phyloP scores from a whole-genome alignment of 2,888 invertebrate species.

The Caenorhabditis plicata region DNA sequence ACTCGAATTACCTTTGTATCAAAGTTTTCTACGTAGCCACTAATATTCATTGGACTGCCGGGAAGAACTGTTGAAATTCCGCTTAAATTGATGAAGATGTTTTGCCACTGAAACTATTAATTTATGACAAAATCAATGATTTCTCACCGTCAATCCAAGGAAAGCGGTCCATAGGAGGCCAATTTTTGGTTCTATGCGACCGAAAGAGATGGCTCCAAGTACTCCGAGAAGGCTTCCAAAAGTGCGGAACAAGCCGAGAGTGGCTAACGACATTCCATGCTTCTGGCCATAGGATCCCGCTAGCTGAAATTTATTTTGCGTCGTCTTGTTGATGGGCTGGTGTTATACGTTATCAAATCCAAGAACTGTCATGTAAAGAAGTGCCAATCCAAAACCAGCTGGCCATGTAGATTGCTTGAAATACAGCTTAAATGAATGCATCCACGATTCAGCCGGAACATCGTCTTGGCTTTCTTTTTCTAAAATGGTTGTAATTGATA shows the following conservation, averaged over 20 bases:
- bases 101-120: slow-evolving; percentile 47
- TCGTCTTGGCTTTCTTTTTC: background rate
- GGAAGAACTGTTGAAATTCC: slow-evolving; percentile 50
- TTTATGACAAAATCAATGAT: background rate
- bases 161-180: slow-evolving; percentile 52
- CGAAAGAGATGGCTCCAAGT: slow-evolving; percentile 38
- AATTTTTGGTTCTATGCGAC: slow-evolving; percentile 27
- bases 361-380: slow-evolving; percentile 59
- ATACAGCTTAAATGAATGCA: slow-evolving; percentile 20
- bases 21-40: slow-evolving; percentile 28
- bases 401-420: slow-evolving; percentile 42
- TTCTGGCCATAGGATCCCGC: slow-evolving; percentile 49
- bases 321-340: background rate
- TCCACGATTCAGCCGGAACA: background rate
- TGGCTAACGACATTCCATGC: slow-evolving; percentile 44
- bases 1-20: slow-evolving; percentile 1
- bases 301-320: slow-evolving; percentile 31
- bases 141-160: slow-evolving; percentile 46
- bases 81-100: slow-evolving; percentile 50
- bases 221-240: slow-evolving; percentile 46
- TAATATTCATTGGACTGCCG: slow-evolving; percentile 53
- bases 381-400: slow-evolving; percentile 52
- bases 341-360: slow-evolving; percentile 57
- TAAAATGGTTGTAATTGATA: background rate
- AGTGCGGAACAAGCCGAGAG: slow-evolving; percentile 46